Percentiles rank a stretch among this genome's conserved stretches.
Evolutionary conservation across 2,113 vertebrate genomes (phyloP).

Genomic region (Sialia sialis): DNA sequence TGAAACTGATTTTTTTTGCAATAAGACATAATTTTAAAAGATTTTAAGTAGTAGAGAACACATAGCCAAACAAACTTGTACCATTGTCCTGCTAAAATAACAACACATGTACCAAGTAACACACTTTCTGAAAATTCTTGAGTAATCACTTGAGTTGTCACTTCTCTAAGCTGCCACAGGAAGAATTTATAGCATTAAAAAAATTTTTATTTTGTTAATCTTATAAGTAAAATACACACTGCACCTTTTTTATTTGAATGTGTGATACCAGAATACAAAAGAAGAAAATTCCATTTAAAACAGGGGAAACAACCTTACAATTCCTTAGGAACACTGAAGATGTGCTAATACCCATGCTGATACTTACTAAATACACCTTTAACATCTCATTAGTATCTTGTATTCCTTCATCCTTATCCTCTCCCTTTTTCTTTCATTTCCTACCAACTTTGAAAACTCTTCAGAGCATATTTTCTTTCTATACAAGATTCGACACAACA

Average conservation of each 20-base stretch:
- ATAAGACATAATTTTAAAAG: neutral
- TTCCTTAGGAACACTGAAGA: neutral
- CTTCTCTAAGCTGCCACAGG: neutral
- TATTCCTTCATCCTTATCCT: neutral
- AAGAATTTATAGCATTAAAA: neutral
- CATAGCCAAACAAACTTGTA: neutral
- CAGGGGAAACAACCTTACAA: accelerated
- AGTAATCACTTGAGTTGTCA: neutral
- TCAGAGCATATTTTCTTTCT: neutral
- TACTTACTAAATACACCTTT: neutral
- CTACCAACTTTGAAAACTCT: neutral
- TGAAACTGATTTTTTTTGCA: neutral
- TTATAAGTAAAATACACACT: neutral
- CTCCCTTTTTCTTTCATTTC: neutral
- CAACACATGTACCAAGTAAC: neutral
- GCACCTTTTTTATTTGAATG: neutral
- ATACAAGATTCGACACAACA: neutral
- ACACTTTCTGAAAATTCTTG: neutral
- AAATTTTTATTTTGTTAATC: neutral
- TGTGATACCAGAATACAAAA: neutral
- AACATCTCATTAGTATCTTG: neutral
- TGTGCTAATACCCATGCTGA: neutral
- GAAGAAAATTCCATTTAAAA: neutral
- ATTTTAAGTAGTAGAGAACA: neutral
- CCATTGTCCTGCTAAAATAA: neutral